Evolutionary conservation across 2,888 invertebrate species (phyloP).

Genomic region (Meiosimyza platycephala): DNA sequence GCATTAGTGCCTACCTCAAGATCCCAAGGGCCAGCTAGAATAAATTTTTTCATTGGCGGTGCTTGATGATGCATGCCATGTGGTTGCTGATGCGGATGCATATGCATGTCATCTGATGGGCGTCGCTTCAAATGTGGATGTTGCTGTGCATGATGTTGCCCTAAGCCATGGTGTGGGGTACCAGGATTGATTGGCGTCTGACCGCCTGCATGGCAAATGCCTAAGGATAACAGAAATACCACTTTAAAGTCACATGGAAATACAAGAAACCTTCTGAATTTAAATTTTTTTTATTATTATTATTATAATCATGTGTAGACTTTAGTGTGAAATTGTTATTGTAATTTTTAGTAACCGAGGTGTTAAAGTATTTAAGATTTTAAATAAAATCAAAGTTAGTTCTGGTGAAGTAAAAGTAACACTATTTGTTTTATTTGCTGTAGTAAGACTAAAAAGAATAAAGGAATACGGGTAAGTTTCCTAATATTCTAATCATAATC

Average conservation of each 20-base stretch:
- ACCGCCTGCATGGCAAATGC: conserved; percentile 59
- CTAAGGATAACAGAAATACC: conserved; percentile 33
- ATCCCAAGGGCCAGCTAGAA: conserved; percentile 94
- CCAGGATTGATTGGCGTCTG: conserved; percentile 62
- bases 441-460: too few relatives aligned
- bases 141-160: conserved; percentile 49
- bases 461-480: too few relatives aligned
- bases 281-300: too few relatives aligned
- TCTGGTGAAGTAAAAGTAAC: too few relatives aligned
- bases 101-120: conserved; percentile 66
- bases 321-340: too few relatives aligned
- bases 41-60: conserved; percentile 86
- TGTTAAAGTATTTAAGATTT: too few relatives aligned
- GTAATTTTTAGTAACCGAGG: too few relatives aligned
- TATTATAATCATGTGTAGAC: too few relatives aligned
- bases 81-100: conserved; percentile 49
- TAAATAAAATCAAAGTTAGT: too few relatives aligned
- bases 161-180: conserved; percentile 53
- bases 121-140: conserved; percentile 63
- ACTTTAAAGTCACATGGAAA: background rate
- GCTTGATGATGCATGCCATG: conserved; percentile 66
- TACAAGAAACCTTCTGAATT: too few relatives aligned
- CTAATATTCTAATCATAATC: too few relatives aligned
- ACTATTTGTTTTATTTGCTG: too few relatives aligned
- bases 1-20: conserved; percentile 93